A percentile compares a stretch with the other conserved stretches of the same genome.
phyloP scores from a whole-genome alignment of 2,113 vertebrate genomes.

The Rhadina sibilatrix region DNA sequence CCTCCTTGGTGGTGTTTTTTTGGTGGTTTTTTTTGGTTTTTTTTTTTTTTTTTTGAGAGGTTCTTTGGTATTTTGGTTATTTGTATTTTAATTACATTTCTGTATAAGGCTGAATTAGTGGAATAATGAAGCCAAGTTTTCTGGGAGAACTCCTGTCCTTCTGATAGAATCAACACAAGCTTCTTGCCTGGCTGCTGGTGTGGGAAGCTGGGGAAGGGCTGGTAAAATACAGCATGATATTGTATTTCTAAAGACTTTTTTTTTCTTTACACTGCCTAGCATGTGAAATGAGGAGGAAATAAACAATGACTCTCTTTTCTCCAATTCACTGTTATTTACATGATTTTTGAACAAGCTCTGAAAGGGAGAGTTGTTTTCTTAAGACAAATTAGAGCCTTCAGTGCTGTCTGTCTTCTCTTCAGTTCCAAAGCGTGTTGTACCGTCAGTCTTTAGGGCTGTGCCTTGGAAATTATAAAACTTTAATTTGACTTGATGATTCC shows the following conservation, averaged over 20 bases:
- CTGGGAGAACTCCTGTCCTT: neutral
- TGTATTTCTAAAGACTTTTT: neutral
- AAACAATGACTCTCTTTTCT: neutral
- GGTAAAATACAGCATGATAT: neutral
- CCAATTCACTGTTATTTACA: neutral
- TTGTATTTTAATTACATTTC: neutral
- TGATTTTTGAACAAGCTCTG: neutral
- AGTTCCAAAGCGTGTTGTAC: neutral
- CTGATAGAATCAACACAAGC: neutral
- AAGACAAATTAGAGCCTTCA: constrained; percentile 6
- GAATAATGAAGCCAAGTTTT: neutral
- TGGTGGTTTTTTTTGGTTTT: neutral
- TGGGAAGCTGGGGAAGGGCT: neutral
- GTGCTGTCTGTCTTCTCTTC: neutral
- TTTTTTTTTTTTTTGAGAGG: neutral
- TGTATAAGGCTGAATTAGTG: neutral
- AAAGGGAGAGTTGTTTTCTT: constrained; percentile 17
- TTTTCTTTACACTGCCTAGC: neutral
- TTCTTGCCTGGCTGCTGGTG: neutral
- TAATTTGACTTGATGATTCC: neutral
- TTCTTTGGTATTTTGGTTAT: neutral
- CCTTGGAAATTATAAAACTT: neutral
- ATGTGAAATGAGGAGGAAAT: neutral
- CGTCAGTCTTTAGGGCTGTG: neutral
- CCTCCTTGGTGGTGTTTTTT: no score